Evolutionary conservation across 2,797 vertebrate species (phyloP).

Genomic region (Ceryle rudis): DNA sequence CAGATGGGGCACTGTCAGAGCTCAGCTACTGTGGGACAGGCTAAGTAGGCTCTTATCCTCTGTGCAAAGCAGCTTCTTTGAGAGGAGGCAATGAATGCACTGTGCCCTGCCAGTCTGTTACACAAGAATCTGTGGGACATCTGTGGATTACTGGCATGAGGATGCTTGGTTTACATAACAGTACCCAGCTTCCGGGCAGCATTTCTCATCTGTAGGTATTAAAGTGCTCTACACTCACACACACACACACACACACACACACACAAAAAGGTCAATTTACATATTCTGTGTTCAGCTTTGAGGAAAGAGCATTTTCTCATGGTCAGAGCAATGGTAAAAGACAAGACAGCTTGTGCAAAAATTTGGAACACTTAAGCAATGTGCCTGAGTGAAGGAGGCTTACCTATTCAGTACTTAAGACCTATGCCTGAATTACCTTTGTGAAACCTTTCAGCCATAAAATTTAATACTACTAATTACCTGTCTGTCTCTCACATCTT

Average conservation of each 20-base stretch:
- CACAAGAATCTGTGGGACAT: constrained; percentile 6
- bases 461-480: neutral
- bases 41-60: neutral
- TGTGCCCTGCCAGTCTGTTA: neutral
- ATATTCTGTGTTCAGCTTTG: neutral
- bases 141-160: neutral
- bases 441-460: neutral
- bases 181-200: neutral
- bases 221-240: neutral
- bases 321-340: neutral
- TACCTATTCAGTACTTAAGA: neutral
- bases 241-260: no score
- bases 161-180: neutral
- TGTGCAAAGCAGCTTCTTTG: neutral
- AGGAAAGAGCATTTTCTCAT: neutral
- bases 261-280: neutral
- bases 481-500: neutral
- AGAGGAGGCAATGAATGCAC: neutral
- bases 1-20: fast-evolving
- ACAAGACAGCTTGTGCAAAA: neutral
- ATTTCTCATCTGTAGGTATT: neutral
- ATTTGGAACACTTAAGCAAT: neutral
- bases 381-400: neutral
- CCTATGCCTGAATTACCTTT: neutral
- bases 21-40: neutral